Conservation (phyloP, 2,113 vertebrate genomes). For the Periophthalmodon schlosseri region DNA sequence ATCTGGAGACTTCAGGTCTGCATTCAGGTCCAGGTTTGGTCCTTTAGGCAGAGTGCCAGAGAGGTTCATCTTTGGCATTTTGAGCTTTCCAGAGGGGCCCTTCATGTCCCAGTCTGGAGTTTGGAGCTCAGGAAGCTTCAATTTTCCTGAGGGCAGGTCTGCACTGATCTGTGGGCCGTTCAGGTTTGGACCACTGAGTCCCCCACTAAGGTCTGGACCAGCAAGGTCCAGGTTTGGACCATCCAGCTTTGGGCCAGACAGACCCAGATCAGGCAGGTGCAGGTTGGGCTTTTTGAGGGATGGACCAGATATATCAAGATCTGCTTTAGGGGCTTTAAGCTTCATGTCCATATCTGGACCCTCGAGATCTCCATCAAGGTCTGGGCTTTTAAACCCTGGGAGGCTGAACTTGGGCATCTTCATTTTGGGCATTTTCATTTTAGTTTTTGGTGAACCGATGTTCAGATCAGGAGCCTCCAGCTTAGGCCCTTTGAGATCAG, state of each 20-base stretch:
- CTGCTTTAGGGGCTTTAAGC: slow-evolving; percentile 28
- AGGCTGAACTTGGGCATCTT: slow-evolving; percentile 57
- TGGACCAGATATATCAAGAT: slow-evolving; percentile 29
- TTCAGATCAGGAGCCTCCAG: slow-evolving; percentile 52
- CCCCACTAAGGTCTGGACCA: slow-evolving; percentile 40
- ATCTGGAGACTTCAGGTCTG: slow-evolving; percentile 44
- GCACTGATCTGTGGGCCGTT: slow-evolving; percentile 30
- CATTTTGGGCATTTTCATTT: slow-evolving; percentile 47
- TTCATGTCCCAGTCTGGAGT: slow-evolving; percentile 27
- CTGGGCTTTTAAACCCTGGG: slow-evolving; percentile 48
- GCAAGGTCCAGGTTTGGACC: slow-evolving; percentile 23
- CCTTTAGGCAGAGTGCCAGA: slow-evolving; percentile 46
- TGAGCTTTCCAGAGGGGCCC: slow-evolving; percentile 21
- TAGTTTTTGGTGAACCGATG: slow-evolving; percentile 38
- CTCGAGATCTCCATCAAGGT: slow-evolving; percentile 46
- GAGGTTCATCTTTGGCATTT: slow-evolving; percentile 50
- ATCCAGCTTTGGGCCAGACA: slow-evolving; percentile 36
- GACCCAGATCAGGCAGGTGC: slow-evolving; percentile 29
- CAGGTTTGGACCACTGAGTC: slow-evolving; percentile 40
- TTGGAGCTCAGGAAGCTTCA: slow-evolving; percentile 40
- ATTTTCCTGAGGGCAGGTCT: background rate
- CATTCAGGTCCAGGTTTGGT: slow-evolving; percentile 31
- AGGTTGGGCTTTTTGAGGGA: slow-evolving; percentile 59
- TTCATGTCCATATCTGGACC: slow-evolving; percentile 37
- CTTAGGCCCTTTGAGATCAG: slow-evolving; percentile 51